Conservation (phyloP, 1,140 invertebrate species). For the Araneus ventricosus region DNA sequence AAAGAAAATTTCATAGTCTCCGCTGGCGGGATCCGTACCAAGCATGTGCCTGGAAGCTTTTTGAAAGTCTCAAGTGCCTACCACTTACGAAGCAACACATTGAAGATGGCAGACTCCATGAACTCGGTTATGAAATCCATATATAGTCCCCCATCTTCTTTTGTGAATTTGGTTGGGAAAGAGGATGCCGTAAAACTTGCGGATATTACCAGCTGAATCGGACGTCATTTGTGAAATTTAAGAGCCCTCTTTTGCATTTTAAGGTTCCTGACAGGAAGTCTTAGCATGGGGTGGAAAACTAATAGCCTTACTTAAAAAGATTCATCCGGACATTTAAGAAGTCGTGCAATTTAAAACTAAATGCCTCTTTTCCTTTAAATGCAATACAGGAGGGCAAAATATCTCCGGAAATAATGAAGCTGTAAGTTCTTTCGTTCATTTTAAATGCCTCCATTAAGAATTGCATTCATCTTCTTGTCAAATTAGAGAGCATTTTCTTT, state of each 20-base stretch:
- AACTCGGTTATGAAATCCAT: constrained; percentile 24
- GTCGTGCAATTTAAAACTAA: constrained; percentile 46
- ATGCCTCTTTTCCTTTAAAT: constrained; percentile 21
- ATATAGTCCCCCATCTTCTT: constrained; percentile 8
- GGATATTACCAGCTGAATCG: constrained; percentile 43
- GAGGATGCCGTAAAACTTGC: constrained; percentile 39
- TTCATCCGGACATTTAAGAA: constrained; percentile 35
- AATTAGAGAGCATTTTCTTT: constrained; percentile 27
- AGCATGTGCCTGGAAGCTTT: too few species aligned
- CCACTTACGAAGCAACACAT: too few species aligned
- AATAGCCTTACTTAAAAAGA: constrained; percentile 47
- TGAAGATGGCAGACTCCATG: too few species aligned
- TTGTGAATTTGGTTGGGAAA: constrained; percentile 15
- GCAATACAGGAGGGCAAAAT: constrained; percentile 34
- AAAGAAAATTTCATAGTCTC: too few species aligned
- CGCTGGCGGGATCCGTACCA: too few species aligned
- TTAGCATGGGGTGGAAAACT: constrained; percentile 35
- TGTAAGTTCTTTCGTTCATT: constrained; percentile 38
- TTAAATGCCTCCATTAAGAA: constrained; percentile 21
- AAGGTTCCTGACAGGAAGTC: constrained; percentile 43
- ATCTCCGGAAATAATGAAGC: constrained; percentile 33
- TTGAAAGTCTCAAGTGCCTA: too few species aligned
- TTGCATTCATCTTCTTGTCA: constrained; percentile 17
- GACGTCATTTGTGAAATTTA: constrained; percentile 45
- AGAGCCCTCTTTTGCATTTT: constrained; percentile 35